These are phyloP conservation scores for Ctenomys sociabilis DNA, from an alignment of 2,113 vertebrate genomes.

Conservation along the genomic window DNA sequence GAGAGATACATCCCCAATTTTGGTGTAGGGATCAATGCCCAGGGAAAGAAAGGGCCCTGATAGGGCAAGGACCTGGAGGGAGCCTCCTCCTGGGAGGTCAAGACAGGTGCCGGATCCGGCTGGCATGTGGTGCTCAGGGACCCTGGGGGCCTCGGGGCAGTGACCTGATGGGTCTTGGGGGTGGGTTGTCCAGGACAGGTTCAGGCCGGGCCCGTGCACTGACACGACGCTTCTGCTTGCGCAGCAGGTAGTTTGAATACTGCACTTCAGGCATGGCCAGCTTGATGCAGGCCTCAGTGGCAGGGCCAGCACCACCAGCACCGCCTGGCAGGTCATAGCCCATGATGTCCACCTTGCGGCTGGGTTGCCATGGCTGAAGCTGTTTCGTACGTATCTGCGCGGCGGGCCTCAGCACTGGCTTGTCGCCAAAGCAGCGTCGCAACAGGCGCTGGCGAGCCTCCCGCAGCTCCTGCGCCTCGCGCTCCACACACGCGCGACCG, in stretches of 20 bases:
- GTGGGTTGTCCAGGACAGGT: constrained; percentile 62
- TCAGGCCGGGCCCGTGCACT: constrained; percentile 57
- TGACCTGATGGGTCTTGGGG: constrained; percentile 74
- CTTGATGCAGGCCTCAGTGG: constrained; percentile 90
- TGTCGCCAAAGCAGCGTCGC: constrained; percentile 86
- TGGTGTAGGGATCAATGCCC: neutral
- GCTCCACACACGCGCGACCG: constrained; percentile 87
- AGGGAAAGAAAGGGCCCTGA: neutral
- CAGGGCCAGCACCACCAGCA: constrained; percentile 4
- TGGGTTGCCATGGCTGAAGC: constrained; percentile 92
- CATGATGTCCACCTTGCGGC: constrained; percentile 89
- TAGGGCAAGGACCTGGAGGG: neutral
- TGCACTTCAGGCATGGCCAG: constrained; percentile 91
- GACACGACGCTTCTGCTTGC: constrained; percentile 84
- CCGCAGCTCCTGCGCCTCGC: constrained; percentile 87
- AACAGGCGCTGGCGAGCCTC: constrained; percentile 87
- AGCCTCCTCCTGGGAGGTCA: neutral
- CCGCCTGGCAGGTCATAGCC: constrained; percentile 90
- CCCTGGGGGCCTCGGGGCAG: constrained; percentile 63
- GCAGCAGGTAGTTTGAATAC: constrained; percentile 88
- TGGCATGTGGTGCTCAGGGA: constrained; percentile 21
- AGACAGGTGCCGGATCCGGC: neutral
- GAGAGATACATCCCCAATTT: neutral
- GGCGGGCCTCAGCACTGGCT: constrained; percentile 82
- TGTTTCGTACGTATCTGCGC: constrained; percentile 91